A percentile compares a stretch with the other conserved stretches of the same genome.
phyloP scores from a whole-genome alignment of 2,113 vertebrate species.

The Phrynocephalus versicolor region DNA sequence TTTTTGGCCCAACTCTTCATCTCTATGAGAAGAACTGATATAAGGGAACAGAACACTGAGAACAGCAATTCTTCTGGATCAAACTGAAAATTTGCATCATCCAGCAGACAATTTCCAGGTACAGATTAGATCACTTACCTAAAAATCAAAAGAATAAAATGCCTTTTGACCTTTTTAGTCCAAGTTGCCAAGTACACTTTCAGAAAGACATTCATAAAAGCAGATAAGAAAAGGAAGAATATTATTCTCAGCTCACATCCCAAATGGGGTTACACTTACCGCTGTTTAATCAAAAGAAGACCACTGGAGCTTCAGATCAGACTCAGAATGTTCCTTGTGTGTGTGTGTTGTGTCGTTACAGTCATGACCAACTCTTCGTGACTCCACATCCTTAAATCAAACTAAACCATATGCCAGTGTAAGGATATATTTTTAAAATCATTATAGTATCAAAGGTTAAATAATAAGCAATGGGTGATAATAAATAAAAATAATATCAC shows the following conservation, averaged over 20 bases:
- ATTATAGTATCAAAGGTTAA: not conserved
- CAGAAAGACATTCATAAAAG: not conserved
- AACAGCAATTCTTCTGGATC: too few relatives aligned
- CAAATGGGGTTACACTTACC: not conserved
- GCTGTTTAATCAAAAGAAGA: not conserved
- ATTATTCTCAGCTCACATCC: too few relatives aligned
- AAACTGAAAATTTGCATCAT: too few relatives aligned
- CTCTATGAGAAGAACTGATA: not conserved
- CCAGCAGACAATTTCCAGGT: too few relatives aligned
- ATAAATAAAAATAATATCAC: not conserved
- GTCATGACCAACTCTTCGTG: too few relatives aligned
- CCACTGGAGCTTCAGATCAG: not conserved
- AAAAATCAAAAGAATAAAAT: not conserved
- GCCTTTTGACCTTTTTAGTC: not conserved
- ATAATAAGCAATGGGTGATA: not conserved
- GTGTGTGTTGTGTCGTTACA: too few relatives aligned
- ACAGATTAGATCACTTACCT: not conserved
- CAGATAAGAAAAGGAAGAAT: not conserved
- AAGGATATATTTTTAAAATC: not conserved
- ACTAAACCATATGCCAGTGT: not conserved
- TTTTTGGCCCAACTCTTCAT: not conserved
- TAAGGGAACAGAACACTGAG: not conserved
- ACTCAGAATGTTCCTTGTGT: too few relatives aligned
- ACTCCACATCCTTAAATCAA: slow-evolving; percentile 3
- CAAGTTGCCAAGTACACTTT: not conserved